These are phyloP conservation scores for Mya arenaria DNA, from an alignment of 1,140 invertebrate genomes.

Conservation along the genomic window DNA sequence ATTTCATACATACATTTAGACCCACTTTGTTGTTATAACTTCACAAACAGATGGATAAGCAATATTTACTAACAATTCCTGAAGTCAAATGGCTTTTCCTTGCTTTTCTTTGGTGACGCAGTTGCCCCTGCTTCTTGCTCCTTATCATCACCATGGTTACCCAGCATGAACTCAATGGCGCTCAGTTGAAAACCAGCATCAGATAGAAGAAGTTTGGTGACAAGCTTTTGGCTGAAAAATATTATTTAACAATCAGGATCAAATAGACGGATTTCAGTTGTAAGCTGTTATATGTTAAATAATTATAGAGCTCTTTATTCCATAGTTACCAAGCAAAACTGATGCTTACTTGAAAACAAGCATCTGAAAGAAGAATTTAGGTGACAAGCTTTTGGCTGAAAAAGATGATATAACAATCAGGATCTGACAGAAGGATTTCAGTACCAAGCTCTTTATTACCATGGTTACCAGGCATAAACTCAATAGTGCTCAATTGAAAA, in stretches of 20 bases:
- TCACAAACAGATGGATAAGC: not conserved
- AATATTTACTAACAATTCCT: conserved; percentile 27
- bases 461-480: conserved; percentile 39
- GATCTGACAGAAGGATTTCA: too few species aligned
- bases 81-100: conserved; percentile 47
- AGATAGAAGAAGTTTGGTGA: conserved; percentile 12
- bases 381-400: too few species aligned
- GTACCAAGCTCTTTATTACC: not conserved
- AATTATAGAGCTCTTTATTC: too few species aligned
- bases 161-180: conserved; percentile 41
- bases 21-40: too few species aligned
- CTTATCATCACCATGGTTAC: conserved; percentile 4
- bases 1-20: too few species aligned
- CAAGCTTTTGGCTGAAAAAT: conserved; percentile 29
- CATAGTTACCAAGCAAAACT: too few species aligned
- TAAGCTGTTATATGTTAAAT: too few species aligned
- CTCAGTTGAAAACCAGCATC: conserved; percentile 48
- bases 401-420: too few species aligned
- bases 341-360: too few species aligned
- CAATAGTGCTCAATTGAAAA: conserved; percentile 41
- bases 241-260: too few species aligned
- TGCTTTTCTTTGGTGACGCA: not conserved
- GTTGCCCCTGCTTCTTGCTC: not conserved
- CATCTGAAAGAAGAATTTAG: too few species aligned
- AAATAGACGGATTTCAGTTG: too few species aligned